These are phyloP conservation scores for Poeciliopsis retropinna DNA, from an alignment of 2,113 vertebrate species.

Conservation along the genomic window DNA sequence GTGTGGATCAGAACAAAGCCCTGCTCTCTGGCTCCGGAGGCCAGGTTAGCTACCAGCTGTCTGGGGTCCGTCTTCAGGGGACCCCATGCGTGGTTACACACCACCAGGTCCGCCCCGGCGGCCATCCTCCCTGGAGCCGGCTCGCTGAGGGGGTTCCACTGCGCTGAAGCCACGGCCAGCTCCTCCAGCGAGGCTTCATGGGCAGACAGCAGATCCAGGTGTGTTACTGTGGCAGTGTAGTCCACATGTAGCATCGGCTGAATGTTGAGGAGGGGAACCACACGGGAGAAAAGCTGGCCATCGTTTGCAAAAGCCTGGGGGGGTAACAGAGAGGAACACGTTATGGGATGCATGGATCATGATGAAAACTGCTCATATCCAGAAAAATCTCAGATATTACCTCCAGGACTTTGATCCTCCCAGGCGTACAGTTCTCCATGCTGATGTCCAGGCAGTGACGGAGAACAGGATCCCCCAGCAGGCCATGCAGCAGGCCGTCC, in stretches of 20 bases:
- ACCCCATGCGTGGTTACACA: slow-evolving; percentile 83
- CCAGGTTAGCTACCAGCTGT: slow-evolving; percentile 83
- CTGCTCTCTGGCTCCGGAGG: slow-evolving; percentile 82
- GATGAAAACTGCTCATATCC: no score
- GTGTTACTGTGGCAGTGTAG: slow-evolving; percentile 84
- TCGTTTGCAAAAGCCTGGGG: slow-evolving; percentile 85
- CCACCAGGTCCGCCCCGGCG: slow-evolving; percentile 82
- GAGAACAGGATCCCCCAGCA: slow-evolving; percentile 80
- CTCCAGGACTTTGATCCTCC: slow-evolving; percentile 89
- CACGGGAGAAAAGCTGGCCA: slow-evolving; percentile 83
- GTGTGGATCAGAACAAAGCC: slow-evolving; percentile 92
- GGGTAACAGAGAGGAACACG: not conserved
- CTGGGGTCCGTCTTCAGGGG: slow-evolving; percentile 51
- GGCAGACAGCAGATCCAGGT: slow-evolving; percentile 72
- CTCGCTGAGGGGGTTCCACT: slow-evolving; percentile 84
- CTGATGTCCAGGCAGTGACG: slow-evolving; percentile 86
- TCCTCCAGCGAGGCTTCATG: slow-evolving; percentile 77
- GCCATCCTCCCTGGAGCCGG: slow-evolving; percentile 71
- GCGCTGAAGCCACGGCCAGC: slow-evolving; percentile 59
- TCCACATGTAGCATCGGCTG: slow-evolving; percentile 88
- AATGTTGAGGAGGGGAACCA: slow-evolving; percentile 82
- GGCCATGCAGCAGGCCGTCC: slow-evolving; percentile 86
- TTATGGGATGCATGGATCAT: not conserved
- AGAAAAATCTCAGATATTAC: slow-evolving; percentile 61
- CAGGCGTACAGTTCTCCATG: slow-evolving; percentile 84